Percentiles rank a stretch among this genome's conserved stretches.
phyloP scores from a whole-genome alignment of 2,888 invertebrate species.

The Brenthis ino region DNA sequence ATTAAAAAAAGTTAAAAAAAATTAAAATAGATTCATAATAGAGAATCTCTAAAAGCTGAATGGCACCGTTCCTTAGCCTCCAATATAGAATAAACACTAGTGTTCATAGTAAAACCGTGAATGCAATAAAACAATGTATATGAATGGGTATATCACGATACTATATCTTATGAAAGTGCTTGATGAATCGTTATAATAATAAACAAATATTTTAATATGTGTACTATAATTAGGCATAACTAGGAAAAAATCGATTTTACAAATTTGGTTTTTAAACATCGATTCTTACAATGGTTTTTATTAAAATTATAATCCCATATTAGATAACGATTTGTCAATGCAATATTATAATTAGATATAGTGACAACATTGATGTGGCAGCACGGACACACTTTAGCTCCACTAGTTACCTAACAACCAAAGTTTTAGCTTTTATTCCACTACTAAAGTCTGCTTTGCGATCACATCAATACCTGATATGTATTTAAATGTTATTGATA shows the following conservation, averaged over 20 bases:
- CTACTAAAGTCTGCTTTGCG: slow-evolving; percentile 49
- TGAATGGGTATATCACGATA: slow-evolving; percentile 14
- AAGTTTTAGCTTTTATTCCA: slow-evolving; percentile 56
- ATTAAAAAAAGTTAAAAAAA: not conserved
- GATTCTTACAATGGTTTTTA: slow-evolving; percentile 4
- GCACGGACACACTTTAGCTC: slow-evolving; percentile 46
- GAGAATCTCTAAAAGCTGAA: slow-evolving; percentile 23
- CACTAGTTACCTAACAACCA: slow-evolving; percentile 77
- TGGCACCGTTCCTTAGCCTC: slow-evolving; percentile 18
- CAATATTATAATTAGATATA: slow-evolving; percentile 42
- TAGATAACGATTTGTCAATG: slow-evolving; percentile 44
- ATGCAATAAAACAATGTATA: slow-evolving; percentile 17
- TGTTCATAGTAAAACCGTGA: slow-evolving; percentile 4
- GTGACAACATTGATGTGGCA: slow-evolving; percentile 50
- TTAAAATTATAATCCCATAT: no score
- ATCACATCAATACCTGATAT: slow-evolving; percentile 51
- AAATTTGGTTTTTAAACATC: not conserved
- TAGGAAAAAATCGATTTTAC: slow-evolving; percentile 1
- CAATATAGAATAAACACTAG: slow-evolving; percentile 21
- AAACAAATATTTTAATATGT: slow-evolving; percentile 7
- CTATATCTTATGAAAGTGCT: slow-evolving; percentile 17
- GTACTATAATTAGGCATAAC: slow-evolving; percentile 1
- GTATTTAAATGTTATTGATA: slow-evolving; percentile 13
- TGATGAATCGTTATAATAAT: slow-evolving; percentile 12
- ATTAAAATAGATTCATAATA: slow-evolving; percentile 2